Evolutionary conservation across 2,797 vertebrate species (phyloP), one percentile per base, ranked within the genome.

Genomic region (Tenualosa thibaudeaui): DNA sequence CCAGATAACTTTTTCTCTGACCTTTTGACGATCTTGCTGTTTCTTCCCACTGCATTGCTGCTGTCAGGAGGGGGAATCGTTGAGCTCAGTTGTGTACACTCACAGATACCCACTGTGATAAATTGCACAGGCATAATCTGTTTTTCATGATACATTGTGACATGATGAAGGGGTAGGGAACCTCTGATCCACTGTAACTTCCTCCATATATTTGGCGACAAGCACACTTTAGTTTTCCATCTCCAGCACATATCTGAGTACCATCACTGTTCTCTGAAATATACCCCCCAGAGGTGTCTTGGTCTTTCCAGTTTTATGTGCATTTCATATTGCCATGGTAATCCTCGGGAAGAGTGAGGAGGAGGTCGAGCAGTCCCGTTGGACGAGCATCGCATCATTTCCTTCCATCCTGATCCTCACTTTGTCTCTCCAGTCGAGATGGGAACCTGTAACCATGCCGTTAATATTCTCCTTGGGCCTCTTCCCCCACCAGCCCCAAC

Each of bases 381-480:
- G 91, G 94, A 94, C 40, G 91, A 93, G 93, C 91, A 91, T 91
- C 91, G 92, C 92, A 94, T 93, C 87, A 92, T 94, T 94, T 94
- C 93, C 91, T 93, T 91, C 90, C 93, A 93, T 94, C 94, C 93
- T 92, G 92, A 82, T 89, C 85, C 91, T 93, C 89, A 90, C 91
- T 94, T 90, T 89, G 90, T 89, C 91, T 93, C 93, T 91, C 93
- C 93, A 91, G 92, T 90, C 89, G 90, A 94, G 91, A 93, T 90
- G 93, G 71, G 71, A 46, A 46, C 94, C 90, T 92, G 89, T 91
- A 92, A 91, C 90, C 90, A 88, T 91, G 88, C 91, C 93, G 91
- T 93, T 94, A 94, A 93, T 93, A 93, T 92, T 93, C 94, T 94
- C 93, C 90, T 84, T 92, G 93, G 90, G 90, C 89, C 51, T 1